Base-by-base conservation (phyloP, 1,140 invertebrate genomes). In the Lineus longissimus region DNA sequence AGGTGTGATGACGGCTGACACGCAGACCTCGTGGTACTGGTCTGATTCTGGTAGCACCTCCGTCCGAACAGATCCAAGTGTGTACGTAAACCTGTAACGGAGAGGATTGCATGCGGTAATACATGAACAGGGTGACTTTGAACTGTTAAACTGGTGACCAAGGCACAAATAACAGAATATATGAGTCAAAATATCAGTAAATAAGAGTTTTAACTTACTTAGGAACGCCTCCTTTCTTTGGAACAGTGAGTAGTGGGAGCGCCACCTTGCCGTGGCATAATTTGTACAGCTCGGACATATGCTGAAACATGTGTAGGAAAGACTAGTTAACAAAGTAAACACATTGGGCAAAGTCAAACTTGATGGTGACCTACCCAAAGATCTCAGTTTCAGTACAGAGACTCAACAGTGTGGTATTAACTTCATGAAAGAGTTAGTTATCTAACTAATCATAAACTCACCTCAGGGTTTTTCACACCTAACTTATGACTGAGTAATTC, bases 381-480 rank as follows among this genome's bases (percentile, higher is more conserved):
- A n/a, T n/a, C n/a, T n/a, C n/a, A n/a, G n/a, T n/a, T n/a, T n/a
- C n/a, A n/a, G n/a, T n/a, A n/a, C n/a, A n/a, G n/a, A n/a, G n/a
- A n/a, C n/a, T n/a, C n/a, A n/a, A n/a, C n/a, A n/a, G n/a, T n/a
- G n/a, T n/a, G n/a, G n/a, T n/a, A n/a, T n/a, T n/a, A n/a, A n/a
- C n/a, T n/a, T n/a, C n/a, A n/a, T n/a, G n/a, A n/a, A n/a, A n/a
- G n/a, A n/a, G n/a, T n/a, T n/a, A n/a, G n/a, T n/a, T n/a, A n/a
- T n/a, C n/a, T n/a, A n/a, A n/a, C n/a, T n/a, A n/a, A 54, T 54
- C 19, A 54, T 7, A 54, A 54, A 22, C 47, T 7, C 58, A 73
- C 72, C 60, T 72, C 56, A 22, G 68, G 62, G 55, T 73, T 73
- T 59, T 73, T 61, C 9, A 66, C 59, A 56, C 68, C 72, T 31